Evolutionary conservation across 2,888 invertebrate species (phyloP), one percentile per base, ranked within the genome.

Genomic region (Hyppa rectilinea): DNA sequence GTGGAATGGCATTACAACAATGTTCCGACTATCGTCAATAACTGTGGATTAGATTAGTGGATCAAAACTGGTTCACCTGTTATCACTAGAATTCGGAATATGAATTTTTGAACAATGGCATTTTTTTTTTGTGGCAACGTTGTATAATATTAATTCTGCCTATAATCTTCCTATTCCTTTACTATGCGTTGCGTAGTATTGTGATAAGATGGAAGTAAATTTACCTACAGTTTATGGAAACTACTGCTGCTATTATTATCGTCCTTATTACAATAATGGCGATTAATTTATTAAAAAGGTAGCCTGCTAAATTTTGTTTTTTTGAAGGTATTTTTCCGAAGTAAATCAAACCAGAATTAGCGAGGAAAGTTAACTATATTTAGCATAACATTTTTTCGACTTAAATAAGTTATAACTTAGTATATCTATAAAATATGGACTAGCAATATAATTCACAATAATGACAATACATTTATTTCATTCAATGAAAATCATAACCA

Each of bases 1-100:
- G 96, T 96, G 0, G 97, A 97, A 87, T 97, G 97, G 96, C 96
- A 97, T 63, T 97, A 97, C 85, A 95, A 97, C 80, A 96, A 97
- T 78, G 86, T 92, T 7, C 82, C 85, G 31, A 67, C 53, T 12
- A 47, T 66, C 1, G 67, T 55, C 31, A 14, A 59, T 9, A 14
- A 45, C 9, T 10, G 14, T 45, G 29, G n/a, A 38, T 26, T 56
- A 38, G 38, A 26, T 38, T 56, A 56, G 34, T 34, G 4, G n/a
- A 29, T 26, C 12, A 47, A 20, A 36, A 50, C 5, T 23, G 26
- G 10, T 65, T 64, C 14, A 43, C 31, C 20, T 40, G 26, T 47
- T 20, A 43, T n/a, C 31, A n/a, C n/a, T n/a, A 65, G 6, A n/a
- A 17, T 36, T 36, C 17, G 2, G 4, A 47, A n/a, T 12, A 29